Conservation (phyloP, 2,113 vertebrate genomes). For the Tamias sibiricus region DNA sequence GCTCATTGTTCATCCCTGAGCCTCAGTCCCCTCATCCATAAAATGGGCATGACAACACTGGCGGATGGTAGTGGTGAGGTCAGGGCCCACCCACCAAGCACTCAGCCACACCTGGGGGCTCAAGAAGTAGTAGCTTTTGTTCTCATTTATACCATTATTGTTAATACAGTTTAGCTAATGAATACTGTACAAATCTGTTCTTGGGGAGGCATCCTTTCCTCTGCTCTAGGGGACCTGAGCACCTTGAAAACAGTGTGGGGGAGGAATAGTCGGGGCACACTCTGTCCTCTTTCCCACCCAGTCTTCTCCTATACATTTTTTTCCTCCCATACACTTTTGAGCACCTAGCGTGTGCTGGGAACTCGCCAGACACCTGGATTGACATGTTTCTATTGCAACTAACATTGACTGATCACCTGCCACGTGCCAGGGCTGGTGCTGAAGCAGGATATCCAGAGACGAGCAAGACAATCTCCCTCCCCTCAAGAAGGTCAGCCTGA, state of each 20-base stretch:
- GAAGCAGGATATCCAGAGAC: neutral
- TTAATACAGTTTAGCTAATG: neutral
- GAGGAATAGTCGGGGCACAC: fast-evolving
- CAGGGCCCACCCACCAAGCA: neutral
- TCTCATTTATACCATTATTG: neutral
- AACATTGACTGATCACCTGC: neutral
- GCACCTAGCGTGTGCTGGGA: neutral
- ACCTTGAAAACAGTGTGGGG: neutral
- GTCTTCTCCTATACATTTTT: neutral
- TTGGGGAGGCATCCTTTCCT: neutral
- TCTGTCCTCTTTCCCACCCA: neutral
- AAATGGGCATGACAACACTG: neutral
- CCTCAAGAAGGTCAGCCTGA: neutral
- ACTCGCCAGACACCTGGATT: neutral
- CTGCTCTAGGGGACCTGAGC: neutral
- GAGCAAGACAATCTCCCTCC: neutral
- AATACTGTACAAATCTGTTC: neutral
- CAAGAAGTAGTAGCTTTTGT: fast-evolving
- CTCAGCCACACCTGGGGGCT: neutral
- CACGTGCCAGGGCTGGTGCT: neutral
- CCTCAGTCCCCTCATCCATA: neutral
- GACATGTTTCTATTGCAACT: neutral
- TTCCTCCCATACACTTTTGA: neutral
- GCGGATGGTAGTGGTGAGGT: neutral
- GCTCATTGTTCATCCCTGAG: neutral